Percentiles rank a stretch among this genome's conserved stretches.
These are phyloP conservation scores for Corythornis leucogaster DNA, from an alignment of 2,797 vertebrate genomes.

Conservation along the genomic window DNA sequence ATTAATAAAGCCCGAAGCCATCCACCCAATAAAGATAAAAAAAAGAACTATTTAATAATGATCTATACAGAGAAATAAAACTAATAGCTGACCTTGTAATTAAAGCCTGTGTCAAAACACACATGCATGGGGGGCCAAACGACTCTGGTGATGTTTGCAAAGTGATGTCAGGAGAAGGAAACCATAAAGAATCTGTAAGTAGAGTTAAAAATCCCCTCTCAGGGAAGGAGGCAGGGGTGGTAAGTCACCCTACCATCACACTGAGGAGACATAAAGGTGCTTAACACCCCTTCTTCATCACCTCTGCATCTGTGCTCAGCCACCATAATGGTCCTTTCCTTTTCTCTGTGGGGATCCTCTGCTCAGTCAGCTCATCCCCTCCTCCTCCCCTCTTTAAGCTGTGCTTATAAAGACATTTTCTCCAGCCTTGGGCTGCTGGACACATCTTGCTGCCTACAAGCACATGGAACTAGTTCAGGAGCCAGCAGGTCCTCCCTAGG, in stretches of 20 bases:
- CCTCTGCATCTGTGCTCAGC: not conserved
- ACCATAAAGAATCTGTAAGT: not conserved
- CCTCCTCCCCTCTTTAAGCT: not conserved
- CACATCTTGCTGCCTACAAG: not conserved
- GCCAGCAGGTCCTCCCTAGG: not conserved
- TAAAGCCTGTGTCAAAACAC: not conserved
- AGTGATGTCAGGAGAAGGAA: not conserved
- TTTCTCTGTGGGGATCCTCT: not conserved
- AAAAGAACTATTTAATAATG: conserved; percentile 45
- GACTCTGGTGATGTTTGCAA: not conserved
- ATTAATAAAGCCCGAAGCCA: conserved; percentile 16
- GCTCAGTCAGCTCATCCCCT: not conserved
- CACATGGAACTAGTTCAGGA: not conserved
- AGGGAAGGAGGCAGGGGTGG: not conserved
- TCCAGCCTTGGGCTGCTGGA: not conserved
- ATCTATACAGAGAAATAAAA: conserved; percentile 48
- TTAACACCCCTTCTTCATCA: not conserved
- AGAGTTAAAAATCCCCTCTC: not conserved
- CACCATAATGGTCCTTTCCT: not conserved
- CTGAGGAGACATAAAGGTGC: not conserved
- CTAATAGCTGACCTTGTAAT: conserved; percentile 15
- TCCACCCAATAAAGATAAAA: conserved; percentile 28
- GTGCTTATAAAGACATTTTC: not conserved
- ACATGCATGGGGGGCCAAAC: not conserved
- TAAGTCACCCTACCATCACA: not conserved